phyloP scores from a whole-genome alignment of 2,888 invertebrate species.

The Himalopsyche anomala region DNA sequence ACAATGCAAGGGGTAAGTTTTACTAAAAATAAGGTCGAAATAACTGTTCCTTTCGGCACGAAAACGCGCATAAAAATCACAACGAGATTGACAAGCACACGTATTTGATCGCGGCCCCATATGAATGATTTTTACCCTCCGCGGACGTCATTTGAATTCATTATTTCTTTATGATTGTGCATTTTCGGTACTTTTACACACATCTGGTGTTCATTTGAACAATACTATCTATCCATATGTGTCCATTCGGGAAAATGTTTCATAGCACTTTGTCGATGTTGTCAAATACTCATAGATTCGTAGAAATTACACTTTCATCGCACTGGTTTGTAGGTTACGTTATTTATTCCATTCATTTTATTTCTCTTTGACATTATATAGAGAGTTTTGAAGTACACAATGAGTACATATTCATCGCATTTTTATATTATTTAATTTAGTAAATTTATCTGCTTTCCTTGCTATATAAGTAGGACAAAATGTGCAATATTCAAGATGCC shows the following conservation, averaged over 20 bases:
- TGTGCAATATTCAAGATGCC: no score
- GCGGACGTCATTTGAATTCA: slow-evolving; percentile 36
- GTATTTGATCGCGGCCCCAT: slow-evolving; percentile 36
- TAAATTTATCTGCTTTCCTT: no score
- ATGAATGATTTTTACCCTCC: slow-evolving; percentile 36
- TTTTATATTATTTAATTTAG: no score
- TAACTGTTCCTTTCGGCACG: background rate
- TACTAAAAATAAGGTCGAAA: background rate
- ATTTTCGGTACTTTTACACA: slow-evolving; percentile 1
- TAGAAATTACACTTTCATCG: no score
- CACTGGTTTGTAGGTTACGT: no score
- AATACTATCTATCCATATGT: background rate
- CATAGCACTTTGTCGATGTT: background rate
- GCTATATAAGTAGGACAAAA: no score
- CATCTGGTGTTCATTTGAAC: background rate
- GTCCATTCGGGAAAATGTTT: background rate
- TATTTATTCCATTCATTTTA: no score
- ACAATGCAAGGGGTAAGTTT: slow-evolving; percentile 58
- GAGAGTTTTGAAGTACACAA: no score
- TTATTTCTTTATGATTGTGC: slow-evolving; percentile 45
- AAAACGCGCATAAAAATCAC: background rate
- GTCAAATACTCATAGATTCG: background rate
- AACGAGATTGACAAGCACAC: slow-evolving; percentile 47
- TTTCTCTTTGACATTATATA: no score
- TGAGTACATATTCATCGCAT: no score